Conservation (phyloP, 2,797 vertebrate species). For the Holocentrus rufus region DNA sequence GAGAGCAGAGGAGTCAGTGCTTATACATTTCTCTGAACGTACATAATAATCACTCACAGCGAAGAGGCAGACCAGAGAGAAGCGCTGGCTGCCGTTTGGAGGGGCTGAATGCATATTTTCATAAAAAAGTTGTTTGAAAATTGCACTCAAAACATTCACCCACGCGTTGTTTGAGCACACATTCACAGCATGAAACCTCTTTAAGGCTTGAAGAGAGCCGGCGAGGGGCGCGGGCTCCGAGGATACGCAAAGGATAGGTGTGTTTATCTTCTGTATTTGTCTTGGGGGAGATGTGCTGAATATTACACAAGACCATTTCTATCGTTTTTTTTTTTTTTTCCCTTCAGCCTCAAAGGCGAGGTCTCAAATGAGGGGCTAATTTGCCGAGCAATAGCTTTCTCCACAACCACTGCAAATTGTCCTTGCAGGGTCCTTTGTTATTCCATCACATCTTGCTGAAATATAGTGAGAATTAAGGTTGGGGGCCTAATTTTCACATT, state of each 20-base stretch:
- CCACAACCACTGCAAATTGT: slow-evolving; percentile 50
- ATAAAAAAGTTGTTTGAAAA: not conserved
- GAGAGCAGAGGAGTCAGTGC: not conserved
- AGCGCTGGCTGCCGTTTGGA: not conserved
- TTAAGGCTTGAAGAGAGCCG: slow-evolving; percentile 14
- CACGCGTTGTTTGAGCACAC: not conserved
- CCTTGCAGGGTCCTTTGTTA: slow-evolving; percentile 62
- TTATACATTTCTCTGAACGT: slow-evolving; percentile 16
- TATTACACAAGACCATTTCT: slow-evolving; percentile 41
- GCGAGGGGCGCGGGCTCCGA: slow-evolving; percentile 25
- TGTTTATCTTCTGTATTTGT: slow-evolving; percentile 50
- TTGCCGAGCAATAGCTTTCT: slow-evolving; percentile 55
- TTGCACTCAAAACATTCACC: slow-evolving; percentile 7
- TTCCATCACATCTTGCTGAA: slow-evolving; percentile 49
- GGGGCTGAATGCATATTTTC: slow-evolving; percentile 17
- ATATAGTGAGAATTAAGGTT: slow-evolving; percentile 46
- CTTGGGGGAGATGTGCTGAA: slow-evolving; percentile 40
- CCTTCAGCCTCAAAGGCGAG: slow-evolving; percentile 44
- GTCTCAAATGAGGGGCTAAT: slow-evolving; percentile 67
- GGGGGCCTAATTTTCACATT: slow-evolving; percentile 45
- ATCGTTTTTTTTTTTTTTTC: too few species aligned
- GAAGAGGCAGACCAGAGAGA: slow-evolving; percentile 16
- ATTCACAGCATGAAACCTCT: slow-evolving; percentile 15
- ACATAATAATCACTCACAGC: slow-evolving; percentile 20
- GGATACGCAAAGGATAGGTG: slow-evolving; percentile 39